Conservation (phyloP, 2,797 vertebrate genomes). For the Holocentrus rufus region DNA sequence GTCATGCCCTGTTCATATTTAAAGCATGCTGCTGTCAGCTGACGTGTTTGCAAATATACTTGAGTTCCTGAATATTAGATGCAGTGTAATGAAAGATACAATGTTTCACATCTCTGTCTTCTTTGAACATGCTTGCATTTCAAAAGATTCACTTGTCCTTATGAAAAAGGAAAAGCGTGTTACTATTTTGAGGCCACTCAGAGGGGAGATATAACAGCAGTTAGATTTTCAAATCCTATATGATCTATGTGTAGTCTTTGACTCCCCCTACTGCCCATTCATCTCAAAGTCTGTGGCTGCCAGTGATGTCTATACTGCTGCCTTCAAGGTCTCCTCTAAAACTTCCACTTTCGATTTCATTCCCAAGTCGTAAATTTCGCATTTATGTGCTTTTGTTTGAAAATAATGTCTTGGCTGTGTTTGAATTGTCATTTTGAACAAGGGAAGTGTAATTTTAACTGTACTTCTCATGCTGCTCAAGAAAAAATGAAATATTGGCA, state of each 20-base stretch:
- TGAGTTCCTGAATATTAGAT: no score
- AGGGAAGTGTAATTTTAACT: slow-evolving; percentile 57
- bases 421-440: slow-evolving; percentile 35
- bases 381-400: no score
- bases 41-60: no score
- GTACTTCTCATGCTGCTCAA: slow-evolving; percentile 44
- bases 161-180: slow-evolving; percentile 53
- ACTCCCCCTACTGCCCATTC: slow-evolving; percentile 68
- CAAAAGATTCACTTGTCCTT: slow-evolving; percentile 7
- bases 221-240: slow-evolving; percentile 23
- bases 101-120: no score
- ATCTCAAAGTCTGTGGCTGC: no score
- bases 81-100: no score
- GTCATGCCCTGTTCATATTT: no score
- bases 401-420: slow-evolving; percentile 9
- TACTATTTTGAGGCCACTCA: slow-evolving; percentile 68
- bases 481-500: slow-evolving; percentile 47
- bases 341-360: background rate
- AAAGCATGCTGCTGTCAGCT: no score
- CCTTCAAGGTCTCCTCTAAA: background rate
- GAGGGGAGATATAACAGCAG: slow-evolving; percentile 32
- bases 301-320: background rate
- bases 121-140: no score
- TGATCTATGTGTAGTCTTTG: slow-evolving; percentile 44
- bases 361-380: no score